A percentile compares a stretch with the other conserved stretches of the same genome.
phyloP scores from a whole-genome alignment of 2,113 vertebrate genomes.

The Sterna hirundo region DNA sequence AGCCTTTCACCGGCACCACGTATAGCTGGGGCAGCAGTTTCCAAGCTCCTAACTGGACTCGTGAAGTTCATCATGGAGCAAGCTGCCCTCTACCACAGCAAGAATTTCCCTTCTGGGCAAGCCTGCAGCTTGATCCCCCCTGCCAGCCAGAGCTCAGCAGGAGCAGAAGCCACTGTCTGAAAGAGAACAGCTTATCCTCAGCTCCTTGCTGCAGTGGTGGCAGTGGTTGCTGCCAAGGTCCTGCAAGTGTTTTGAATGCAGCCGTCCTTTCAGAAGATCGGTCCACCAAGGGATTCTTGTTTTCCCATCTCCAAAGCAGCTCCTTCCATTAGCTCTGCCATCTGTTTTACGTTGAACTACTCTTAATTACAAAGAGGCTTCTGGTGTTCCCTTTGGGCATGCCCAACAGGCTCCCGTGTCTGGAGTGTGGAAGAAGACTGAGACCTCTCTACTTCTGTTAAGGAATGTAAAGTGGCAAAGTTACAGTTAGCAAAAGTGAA shows the following conservation, averaged over 20 bases:
- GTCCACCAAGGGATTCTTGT: background rate
- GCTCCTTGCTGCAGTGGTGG: background rate
- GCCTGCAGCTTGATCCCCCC: background rate
- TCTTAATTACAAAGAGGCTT: background rate
- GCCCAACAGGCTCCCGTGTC: background rate
- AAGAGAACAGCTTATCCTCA: background rate
- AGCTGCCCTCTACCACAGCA: background rate
- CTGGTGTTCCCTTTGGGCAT: background rate
- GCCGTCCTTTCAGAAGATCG: no score
- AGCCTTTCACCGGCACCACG: background rate
- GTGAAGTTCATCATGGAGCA: background rate
- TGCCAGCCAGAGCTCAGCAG: background rate
- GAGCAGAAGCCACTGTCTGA: background rate
- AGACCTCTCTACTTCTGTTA: background rate
- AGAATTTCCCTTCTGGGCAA: background rate
- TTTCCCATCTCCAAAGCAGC: background rate
- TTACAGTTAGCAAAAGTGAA: background rate
- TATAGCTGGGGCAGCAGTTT: background rate
- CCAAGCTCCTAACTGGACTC: background rate
- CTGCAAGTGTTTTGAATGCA: no score
- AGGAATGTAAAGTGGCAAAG: background rate
- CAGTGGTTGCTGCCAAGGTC: fast-evolving
- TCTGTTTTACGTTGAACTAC: background rate
- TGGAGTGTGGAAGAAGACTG: background rate
- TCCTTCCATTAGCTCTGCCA: background rate